Conservation (phyloP, 2,113 vertebrate species). For the Heterotilapia buettikoferi region DNA sequence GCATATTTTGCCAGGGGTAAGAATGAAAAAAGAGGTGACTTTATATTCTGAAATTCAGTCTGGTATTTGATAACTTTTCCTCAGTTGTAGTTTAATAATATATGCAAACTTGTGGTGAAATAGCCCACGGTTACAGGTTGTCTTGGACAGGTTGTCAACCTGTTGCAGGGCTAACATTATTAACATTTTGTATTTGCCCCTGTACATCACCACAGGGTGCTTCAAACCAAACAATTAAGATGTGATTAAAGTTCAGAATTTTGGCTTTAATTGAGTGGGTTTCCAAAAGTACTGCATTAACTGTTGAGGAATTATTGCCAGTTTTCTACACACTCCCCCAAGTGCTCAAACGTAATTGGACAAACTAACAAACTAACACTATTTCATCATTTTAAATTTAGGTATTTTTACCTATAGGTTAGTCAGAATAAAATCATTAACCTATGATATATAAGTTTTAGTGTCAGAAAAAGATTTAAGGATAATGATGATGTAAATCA, state of each 20-base stretch:
- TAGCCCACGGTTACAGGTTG: background rate
- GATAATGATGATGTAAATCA: background rate
- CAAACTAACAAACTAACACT: background rate
- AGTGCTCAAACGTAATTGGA: background rate
- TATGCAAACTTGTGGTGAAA: background rate
- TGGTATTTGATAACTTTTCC: background rate
- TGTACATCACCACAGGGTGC: background rate
- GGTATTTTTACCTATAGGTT: background rate
- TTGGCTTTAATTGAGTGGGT: background rate
- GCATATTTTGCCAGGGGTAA: background rate
- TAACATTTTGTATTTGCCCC: background rate
- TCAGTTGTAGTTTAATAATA: background rate
- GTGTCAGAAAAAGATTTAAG: background rate
- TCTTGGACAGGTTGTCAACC: background rate
- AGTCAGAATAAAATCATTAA: background rate
- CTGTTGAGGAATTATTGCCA: background rate
- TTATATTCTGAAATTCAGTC: background rate
- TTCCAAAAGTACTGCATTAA: background rate
- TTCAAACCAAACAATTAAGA: background rate
- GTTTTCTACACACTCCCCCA: background rate
- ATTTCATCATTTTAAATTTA: background rate
- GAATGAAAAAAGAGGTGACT: too few relatives aligned
- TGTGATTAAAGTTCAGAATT: background rate
- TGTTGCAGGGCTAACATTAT: background rate
- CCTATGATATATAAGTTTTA: background rate